Evolutionary conservation across 1,140 invertebrate genomes (phyloP).

Genomic region (Heliconius melpomene): DNA sequence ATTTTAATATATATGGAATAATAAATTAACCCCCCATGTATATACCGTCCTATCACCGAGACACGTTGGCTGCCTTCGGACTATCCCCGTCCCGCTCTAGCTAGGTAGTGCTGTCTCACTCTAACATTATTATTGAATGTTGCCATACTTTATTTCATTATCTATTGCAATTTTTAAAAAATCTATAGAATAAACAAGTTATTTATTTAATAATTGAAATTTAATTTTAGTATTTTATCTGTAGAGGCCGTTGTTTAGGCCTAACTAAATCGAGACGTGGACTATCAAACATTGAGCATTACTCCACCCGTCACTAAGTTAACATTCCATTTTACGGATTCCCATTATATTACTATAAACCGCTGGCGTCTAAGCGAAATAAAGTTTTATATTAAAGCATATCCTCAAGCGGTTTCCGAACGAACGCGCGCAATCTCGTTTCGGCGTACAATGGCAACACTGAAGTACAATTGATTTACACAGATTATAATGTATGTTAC

Average conservation of each 20-base stretch:
- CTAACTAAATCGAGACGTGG: constrained; percentile 43
- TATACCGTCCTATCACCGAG: constrained; percentile 72
- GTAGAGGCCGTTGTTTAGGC: constrained; percentile 16
- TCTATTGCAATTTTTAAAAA: constrained; percentile 4
- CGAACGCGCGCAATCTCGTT: constrained; percentile 49
- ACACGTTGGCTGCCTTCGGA: constrained; percentile 62
- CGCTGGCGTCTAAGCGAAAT: constrained; percentile 68
- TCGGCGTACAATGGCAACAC: constrained; percentile 26
- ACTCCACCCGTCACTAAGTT: constrained; percentile 57
- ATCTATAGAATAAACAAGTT: background rate
- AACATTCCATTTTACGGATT: constrained; percentile 64
- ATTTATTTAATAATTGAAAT: background rate
- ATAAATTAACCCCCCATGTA: constrained; percentile 71
- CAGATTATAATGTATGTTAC: constrained; percentile 35
- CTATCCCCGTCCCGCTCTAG: constrained; percentile 61
- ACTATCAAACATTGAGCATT: constrained; percentile 71
- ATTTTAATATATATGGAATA: constrained; percentile 78
- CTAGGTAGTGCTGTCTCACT: constrained; percentile 38
- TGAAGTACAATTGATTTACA: constrained; percentile 28
- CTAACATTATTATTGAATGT: background rate
- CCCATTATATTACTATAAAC: constrained; percentile 50
- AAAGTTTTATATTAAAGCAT: constrained; percentile 62
- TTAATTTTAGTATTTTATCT: background rate
- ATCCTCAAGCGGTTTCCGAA: constrained; percentile 52
- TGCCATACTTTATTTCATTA: background rate